Percentiles rank a stretch among this genome's conserved stretches.
These are phyloP conservation scores for Mastacembelus armatus DNA, from an alignment of 2,797 vertebrate species.

Conservation along the genomic window DNA sequence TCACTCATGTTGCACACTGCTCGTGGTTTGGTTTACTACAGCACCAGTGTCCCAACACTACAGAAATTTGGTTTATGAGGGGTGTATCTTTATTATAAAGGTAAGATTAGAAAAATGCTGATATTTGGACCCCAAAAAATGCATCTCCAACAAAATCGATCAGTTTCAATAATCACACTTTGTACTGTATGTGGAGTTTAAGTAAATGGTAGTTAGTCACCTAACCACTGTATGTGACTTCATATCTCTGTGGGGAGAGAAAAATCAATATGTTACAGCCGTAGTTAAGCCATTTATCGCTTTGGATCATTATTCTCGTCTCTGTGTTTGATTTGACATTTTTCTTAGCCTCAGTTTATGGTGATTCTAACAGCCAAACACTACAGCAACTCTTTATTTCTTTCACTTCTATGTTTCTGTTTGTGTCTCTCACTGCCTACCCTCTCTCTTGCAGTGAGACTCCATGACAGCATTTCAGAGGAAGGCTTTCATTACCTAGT, in stretches of 20 bases:
- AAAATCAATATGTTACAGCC: constrained; percentile 8
- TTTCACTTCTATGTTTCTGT: constrained; percentile 9
- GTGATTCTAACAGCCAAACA: background rate
- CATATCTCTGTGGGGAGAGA: constrained; percentile 5
- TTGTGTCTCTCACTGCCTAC: constrained; percentile 27
- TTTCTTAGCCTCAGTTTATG: background rate
- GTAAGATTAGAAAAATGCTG: background rate
- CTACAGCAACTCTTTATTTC: background rate
- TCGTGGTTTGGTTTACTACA: too few species aligned
- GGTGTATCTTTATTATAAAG: constrained; percentile 7
- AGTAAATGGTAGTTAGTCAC: constrained; percentile 30
- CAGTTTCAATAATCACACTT: background rate
- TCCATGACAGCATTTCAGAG: constrained; percentile 98
- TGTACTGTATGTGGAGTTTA: constrained; percentile 4
- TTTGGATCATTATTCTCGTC: too few species aligned
- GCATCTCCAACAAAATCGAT: background rate
- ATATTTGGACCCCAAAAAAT: constrained; percentile 16
- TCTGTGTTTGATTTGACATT: too few species aligned
- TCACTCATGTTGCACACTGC: background rate
- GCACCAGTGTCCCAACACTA: background rate
- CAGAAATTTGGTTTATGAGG: background rate
- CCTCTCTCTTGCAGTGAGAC: constrained; percentile 87
- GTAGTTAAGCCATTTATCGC: background rate
- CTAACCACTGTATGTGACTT: constrained; percentile 1
- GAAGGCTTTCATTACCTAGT: constrained; percentile 98